phyloP scores from a whole-genome alignment of 1,140 invertebrate species.

The Helicoverpa zea region DNA sequence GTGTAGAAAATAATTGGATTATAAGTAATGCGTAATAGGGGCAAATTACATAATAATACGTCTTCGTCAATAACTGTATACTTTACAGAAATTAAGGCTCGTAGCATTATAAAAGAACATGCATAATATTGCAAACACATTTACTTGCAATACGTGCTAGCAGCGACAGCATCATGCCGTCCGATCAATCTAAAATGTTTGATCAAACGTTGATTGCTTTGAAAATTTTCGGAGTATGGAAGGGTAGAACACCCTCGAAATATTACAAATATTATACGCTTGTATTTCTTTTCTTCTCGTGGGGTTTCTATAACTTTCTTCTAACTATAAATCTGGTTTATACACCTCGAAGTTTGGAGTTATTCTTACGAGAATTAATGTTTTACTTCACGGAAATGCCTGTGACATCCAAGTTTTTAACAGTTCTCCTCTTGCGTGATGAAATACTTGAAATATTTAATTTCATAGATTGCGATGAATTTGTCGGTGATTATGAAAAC shows the following conservation, averaged over 20 bases:
- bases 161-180: slow-evolving; percentile 6
- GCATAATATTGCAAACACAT: not conserved
- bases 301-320: slow-evolving; percentile 65
- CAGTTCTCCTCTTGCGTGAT: slow-evolving; percentile 65
- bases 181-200: slow-evolving; percentile 39
- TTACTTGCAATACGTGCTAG: not conserved
- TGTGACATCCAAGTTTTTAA: slow-evolving; percentile 67
- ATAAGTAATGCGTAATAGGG: slow-evolving; percentile 35
- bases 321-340: slow-evolving; percentile 68
- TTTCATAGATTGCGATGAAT: slow-evolving; percentile 64
- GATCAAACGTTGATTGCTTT: slow-evolving; percentile 45
- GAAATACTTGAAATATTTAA: slow-evolving; percentile 65
- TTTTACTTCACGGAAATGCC: slow-evolving; percentile 74
- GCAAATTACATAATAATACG: slow-evolving; percentile 53
- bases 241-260: slow-evolving; percentile 52
- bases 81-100: slow-evolving; percentile 38
- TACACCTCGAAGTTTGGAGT: slow-evolving; percentile 69
- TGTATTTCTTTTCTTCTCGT: slow-evolving; percentile 62
- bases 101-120: not conserved
- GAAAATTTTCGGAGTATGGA: slow-evolving; percentile 72
- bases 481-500: slow-evolving; percentile 49
- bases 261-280: slow-evolving; percentile 70
- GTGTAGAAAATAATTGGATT: slow-evolving; percentile 30
- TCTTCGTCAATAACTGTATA: not conserved
- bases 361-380: slow-evolving; percentile 71